Evolutionary conservation across 2,113 vertebrate species (phyloP).

Genomic region (Cyprinodon variegatus): DNA sequence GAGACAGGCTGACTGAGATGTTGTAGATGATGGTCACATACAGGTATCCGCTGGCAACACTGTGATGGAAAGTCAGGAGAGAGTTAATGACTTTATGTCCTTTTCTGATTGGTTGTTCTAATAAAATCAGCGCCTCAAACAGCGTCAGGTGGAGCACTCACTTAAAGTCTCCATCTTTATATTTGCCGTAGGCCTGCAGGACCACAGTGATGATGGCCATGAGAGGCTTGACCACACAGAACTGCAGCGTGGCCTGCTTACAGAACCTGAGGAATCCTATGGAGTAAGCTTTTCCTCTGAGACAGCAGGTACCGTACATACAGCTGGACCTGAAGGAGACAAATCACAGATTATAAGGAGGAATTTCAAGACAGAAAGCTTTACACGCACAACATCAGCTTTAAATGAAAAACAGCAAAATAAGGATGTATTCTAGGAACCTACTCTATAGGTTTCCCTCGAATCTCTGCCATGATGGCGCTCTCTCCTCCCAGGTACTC

Average conservation of each 20-base stretch:
- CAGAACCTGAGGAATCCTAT: constrained; percentile 97
- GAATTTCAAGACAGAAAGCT: too few species aligned
- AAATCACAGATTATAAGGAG: not conserved
- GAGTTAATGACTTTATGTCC: not conserved
- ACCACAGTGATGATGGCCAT: constrained; percentile 93
- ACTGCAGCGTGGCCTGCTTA: constrained; percentile 98
- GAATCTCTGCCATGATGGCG: constrained; percentile 95
- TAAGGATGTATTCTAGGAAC: constrained; percentile 36
- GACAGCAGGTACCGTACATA: constrained; percentile 93
- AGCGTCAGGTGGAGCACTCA: constrained; percentile 67
- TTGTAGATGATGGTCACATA: constrained; percentile 97
- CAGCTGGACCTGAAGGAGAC: constrained; percentile 89
- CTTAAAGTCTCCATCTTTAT: constrained; percentile 97
- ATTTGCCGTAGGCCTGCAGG: constrained; percentile 95
- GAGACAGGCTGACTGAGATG: constrained; percentile 93
- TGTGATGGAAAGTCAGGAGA: constrained; percentile 51
- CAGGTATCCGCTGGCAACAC: constrained; percentile 92
- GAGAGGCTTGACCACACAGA: constrained; percentile 98
- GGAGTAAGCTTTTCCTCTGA: constrained; percentile 94
- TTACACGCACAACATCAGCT: not conserved
- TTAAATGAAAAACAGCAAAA: not conserved
- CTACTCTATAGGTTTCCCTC: constrained; percentile 91
- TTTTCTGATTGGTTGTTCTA: too few species aligned
- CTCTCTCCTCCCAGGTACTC: constrained; percentile 97
- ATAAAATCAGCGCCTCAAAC: too few species aligned